Evolutionary conservation across 1,140 invertebrate genomes (phyloP).

Genomic region (Drosophila asahinai): DNA sequence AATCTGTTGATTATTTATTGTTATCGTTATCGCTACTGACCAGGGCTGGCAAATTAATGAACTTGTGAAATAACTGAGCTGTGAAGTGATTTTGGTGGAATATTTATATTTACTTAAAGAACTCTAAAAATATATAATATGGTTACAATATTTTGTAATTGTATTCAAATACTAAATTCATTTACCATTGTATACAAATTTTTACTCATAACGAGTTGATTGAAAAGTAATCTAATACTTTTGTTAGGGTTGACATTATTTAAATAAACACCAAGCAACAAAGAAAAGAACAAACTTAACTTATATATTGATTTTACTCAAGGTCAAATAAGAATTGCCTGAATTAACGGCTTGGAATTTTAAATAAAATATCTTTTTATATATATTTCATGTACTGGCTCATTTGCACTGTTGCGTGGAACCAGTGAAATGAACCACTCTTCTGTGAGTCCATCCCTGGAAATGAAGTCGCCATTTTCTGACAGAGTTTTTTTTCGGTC

Average conservation of each 20-base stretch:
- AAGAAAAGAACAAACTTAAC: too few relatives aligned
- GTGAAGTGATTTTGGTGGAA: background rate
- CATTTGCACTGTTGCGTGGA: background rate
- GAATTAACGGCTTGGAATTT: background rate
- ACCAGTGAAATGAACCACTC: conserved; percentile 23
- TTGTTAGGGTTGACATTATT: too few relatives aligned
- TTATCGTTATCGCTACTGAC: conserved; percentile 16
- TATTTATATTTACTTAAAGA: background rate
- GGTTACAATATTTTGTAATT: background rate
- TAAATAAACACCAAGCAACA: too few relatives aligned
- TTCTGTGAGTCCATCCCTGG: conserved; percentile 34
- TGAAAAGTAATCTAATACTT: too few relatives aligned
- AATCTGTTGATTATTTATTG: background rate
- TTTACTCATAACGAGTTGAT: too few relatives aligned
- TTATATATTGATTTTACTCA: too few relatives aligned
- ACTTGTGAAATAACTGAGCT: background rate
- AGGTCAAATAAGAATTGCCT: too few relatives aligned
- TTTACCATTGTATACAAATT: too few relatives aligned
- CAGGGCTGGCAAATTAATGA: conserved; percentile 2
- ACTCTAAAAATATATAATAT: background rate
- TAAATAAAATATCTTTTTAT: too few relatives aligned
- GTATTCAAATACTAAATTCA: too few relatives aligned
- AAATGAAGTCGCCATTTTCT: conserved; percentile 61
- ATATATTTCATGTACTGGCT: background rate
- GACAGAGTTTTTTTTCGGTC: conserved; percentile 51